These are phyloP conservation scores for Agrotis clavis DNA, from an alignment of 2,888 invertebrate species.

Conservation along the genomic window DNA sequence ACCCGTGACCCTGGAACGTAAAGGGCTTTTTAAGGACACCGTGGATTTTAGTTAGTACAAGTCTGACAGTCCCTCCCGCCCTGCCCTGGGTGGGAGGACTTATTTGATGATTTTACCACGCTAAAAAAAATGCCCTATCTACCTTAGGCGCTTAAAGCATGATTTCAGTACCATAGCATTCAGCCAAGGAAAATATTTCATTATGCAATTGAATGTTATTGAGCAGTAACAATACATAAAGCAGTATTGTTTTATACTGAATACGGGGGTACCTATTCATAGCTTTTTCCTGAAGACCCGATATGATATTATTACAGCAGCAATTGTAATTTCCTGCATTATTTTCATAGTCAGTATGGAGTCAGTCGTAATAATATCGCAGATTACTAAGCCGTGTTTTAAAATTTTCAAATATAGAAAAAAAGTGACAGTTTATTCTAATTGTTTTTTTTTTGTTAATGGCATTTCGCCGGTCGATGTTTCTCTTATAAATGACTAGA, in stretches of 20 bases:
- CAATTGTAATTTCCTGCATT: neutral
- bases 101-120: no score
- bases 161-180: neutral
- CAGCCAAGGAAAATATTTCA: neutral
- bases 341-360: no score
- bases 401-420: neutral
- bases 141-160: no score
- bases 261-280: slow-evolving; percentile 22
- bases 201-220: neutral
- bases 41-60: no score
- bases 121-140: no score
- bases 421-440: neutral
- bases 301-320: neutral
- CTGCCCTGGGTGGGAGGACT: no score
- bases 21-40: no score
- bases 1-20: no score
- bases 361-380: slow-evolving; percentile 8
- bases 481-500: neutral
- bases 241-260: neutral
- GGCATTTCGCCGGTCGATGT: neutral
- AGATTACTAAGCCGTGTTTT: neutral
- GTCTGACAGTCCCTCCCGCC: no score
- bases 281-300: slow-evolving; percentile 37
- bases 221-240: slow-evolving; percentile 24
- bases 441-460: neutral